Conservation (phyloP, 1,140 invertebrate genomes). For the Drosophila aff. region DNA sequence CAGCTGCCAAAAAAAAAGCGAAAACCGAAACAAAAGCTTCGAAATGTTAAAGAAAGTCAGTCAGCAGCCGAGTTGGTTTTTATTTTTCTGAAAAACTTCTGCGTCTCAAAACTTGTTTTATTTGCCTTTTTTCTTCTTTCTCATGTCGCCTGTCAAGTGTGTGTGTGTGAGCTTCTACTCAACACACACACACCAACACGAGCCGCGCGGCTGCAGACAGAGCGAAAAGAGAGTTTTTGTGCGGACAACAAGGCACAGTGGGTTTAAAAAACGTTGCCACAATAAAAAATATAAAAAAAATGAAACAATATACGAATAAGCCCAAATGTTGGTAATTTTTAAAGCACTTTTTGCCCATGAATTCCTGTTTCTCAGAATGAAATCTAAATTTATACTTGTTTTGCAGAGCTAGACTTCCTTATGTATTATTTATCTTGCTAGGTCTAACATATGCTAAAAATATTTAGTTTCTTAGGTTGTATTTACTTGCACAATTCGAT, state of each 20-base stretch:
- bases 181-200: constrained; percentile 42
- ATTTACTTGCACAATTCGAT: neutral
- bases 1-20: constrained; percentile 69
- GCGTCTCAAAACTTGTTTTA: constrained; percentile 76
- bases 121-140: constrained; percentile 51
- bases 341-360: neutral
- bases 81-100: constrained; percentile 71
- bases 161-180: constrained; percentile 57
- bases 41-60: constrained; percentile 78
- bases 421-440: neutral
- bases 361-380: neutral
- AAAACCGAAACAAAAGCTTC: constrained; percentile 61
- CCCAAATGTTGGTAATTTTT: neutral
- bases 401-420: neutral
- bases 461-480: too few species aligned
- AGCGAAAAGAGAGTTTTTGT: constrained; percentile 43
- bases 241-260: constrained; percentile 43
- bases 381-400: constrained; percentile 1
- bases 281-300: neutral
- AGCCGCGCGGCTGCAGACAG: constrained; percentile 27
- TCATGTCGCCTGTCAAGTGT: constrained; percentile 9
- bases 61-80: constrained; percentile 55
- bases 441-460: neutral
- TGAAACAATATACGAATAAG: neutral
- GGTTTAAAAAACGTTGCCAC: neutral